Percentiles rank a stretch among this genome's conserved stretches.
Conservation (phyloP, 2,888 invertebrate genomes). For the Epirrita christyi region DNA sequence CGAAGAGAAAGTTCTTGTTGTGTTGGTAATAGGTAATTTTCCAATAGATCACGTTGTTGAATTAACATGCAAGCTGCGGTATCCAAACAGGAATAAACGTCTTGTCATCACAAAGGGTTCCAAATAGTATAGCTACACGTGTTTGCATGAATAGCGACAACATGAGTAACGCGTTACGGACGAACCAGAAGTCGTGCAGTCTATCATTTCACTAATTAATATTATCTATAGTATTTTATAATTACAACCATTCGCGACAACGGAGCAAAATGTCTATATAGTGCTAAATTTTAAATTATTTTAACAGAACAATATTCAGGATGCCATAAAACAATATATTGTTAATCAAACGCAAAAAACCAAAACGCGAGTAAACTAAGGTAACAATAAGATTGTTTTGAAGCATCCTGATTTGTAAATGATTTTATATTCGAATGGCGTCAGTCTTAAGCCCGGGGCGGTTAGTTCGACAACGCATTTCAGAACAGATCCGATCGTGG, state of each 20-base stretch:
- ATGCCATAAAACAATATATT: slow-evolving; percentile 61
- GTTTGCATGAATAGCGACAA: slow-evolving; percentile 56
- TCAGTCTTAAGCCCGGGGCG: slow-evolving; percentile 74
- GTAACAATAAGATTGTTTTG: slow-evolving; percentile 31
- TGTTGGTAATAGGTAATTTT: slow-evolving; percentile 35
- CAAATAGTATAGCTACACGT: slow-evolving; percentile 35
- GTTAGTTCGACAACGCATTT: slow-evolving; percentile 49
- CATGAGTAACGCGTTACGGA: slow-evolving; percentile 50
- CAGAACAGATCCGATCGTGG: slow-evolving; percentile 45
- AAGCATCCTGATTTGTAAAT: slow-evolving; percentile 26
- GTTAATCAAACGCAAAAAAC: slow-evolving; percentile 32
- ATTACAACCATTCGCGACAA: slow-evolving; percentile 83
- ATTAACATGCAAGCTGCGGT: slow-evolving; percentile 50
- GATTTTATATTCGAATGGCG: slow-evolving; percentile 43
- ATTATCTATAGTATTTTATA: slow-evolving; percentile 72
- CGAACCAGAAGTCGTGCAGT: slow-evolving; percentile 79
- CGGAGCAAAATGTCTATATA: slow-evolving; percentile 74
- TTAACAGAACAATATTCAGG: slow-evolving; percentile 66
- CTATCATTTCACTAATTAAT: slow-evolving; percentile 78
- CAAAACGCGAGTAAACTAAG: slow-evolving; percentile 25
- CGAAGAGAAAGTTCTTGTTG: slow-evolving; percentile 58
- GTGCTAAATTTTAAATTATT: slow-evolving; percentile 72
- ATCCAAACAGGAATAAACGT: slow-evolving; percentile 40
- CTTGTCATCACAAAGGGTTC: slow-evolving; percentile 76
- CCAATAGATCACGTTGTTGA: slow-evolving; percentile 48